Evolutionary conservation across 1,140 invertebrate species (phyloP).

Genomic region (Sarcophaga bullata): DNA sequence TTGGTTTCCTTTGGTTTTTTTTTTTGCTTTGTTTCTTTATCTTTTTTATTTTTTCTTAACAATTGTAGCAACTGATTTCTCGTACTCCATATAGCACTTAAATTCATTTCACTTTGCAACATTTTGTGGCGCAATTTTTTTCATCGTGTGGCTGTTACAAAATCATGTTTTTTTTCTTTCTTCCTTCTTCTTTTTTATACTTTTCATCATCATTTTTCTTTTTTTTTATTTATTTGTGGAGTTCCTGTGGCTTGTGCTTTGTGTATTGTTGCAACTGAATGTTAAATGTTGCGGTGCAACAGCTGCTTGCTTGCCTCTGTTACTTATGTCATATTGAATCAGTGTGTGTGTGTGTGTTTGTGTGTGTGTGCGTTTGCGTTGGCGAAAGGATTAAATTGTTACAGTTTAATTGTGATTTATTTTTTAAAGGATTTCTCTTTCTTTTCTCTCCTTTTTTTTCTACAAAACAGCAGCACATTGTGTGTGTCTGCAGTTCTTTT

Average conservation of each 20-base stretch:
- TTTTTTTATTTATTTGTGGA: slow-evolving; percentile 9
- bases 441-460: not conserved
- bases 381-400: slow-evolving; percentile 38
- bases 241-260: slow-evolving; percentile 31
- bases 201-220: not conserved
- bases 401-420: slow-evolving; percentile 25
- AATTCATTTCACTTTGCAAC: not conserved
- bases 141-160: not conserved
- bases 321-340: not conserved
- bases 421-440: slow-evolving; percentile 7
- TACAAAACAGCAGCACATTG: not conserved
- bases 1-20: not conserved
- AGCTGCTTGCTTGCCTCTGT: slow-evolving; percentile 8
- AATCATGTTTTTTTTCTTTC: not conserved
- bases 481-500: not conserved
- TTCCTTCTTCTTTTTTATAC: not conserved
- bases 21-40: not conserved
- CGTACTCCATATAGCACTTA: too few species aligned
- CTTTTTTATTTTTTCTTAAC: not conserved
- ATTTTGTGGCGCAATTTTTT: slow-evolving; percentile 33
- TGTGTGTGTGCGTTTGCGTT: not conserved
- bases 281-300: slow-evolving; percentile 26
- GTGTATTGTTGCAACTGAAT: not conserved
- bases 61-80: slow-evolving; percentile 29
- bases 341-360: not conserved